phyloP scores from a whole-genome alignment of 2,113 vertebrate genomes.

The Scartelaos histophorus region DNA sequence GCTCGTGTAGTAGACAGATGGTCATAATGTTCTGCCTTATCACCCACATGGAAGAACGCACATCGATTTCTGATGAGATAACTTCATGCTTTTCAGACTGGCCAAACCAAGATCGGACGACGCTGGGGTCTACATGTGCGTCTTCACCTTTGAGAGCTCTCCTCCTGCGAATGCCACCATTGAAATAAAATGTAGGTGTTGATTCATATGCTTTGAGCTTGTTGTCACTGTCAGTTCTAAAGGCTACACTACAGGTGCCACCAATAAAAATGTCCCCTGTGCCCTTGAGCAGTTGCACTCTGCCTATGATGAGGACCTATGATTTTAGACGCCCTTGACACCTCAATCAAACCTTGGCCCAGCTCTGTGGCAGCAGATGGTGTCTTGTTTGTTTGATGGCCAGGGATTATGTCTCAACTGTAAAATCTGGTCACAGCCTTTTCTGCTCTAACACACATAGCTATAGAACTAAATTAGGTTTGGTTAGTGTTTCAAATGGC shows the following conservation, averaged over 20 bases:
- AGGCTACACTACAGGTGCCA: slow-evolving; percentile 29
- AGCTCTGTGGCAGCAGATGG: slow-evolving; percentile 79
- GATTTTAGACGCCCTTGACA: slow-evolving; percentile 64
- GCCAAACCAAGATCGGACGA: slow-evolving; percentile 85
- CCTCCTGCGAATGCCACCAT: slow-evolving; percentile 91
- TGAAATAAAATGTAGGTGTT: slow-evolving; percentile 91
- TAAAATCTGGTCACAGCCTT: slow-evolving; percentile 63
- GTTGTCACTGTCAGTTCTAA: slow-evolving; percentile 13
- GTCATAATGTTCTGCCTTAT: slow-evolving; percentile 1
- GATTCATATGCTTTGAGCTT: slow-evolving; percentile 22
- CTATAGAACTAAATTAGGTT: slow-evolving; percentile 45
- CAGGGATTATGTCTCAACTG: slow-evolving; percentile 68
- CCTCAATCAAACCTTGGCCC: slow-evolving; percentile 58
- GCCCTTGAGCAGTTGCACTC: slow-evolving; percentile 40
- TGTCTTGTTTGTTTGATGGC: slow-evolving; percentile 73
- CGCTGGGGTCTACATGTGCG: slow-evolving; percentile 92
- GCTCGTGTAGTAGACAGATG: background rate
- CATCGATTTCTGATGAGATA: slow-evolving; percentile 33
- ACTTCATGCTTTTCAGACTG: slow-evolving; percentile 79
- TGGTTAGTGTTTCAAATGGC: slow-evolving; percentile 6
- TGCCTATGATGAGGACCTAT: slow-evolving; percentile 46
- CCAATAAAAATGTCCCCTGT: slow-evolving; percentile 29
- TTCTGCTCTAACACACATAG: slow-evolving; percentile 50
- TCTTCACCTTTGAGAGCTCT: slow-evolving; percentile 82
- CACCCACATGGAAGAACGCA: background rate